Evolutionary conservation across 2,888 invertebrate species (phyloP), one percentile per base, ranked within the genome.

Genomic region (Drosophila macrospina): DNA sequence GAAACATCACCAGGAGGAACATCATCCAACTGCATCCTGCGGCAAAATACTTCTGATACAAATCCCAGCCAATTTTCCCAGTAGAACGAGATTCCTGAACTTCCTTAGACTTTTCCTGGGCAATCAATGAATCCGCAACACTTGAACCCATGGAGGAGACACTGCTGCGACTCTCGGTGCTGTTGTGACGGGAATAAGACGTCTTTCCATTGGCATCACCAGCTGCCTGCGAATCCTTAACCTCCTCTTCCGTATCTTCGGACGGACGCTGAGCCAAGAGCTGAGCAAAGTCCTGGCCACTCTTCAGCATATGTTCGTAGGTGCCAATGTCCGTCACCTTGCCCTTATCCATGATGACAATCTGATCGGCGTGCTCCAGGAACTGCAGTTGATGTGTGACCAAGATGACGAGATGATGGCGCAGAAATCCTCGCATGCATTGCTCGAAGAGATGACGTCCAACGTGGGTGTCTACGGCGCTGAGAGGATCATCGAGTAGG

Each of bases 391-490:
- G 97, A 93, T 98, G 97, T 0, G 97, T 97, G 2, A 96, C 95
- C 55, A 97, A 92, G 44, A 97, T 93, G 0, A 95, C 94, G 6
- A 96, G 95, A 90, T 96, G 95, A 5, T 93, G 93, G 47, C 93
- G 93, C 51, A 97, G 91, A 76, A 86, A 92, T 11, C 90, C 90
- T 3, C 91, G 89, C 90, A 92, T 91, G 50, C 92, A 92, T 26
- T 92, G 90, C 56, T 98, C 96, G 92, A 98, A 98, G 81, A 98
- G 93, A 91, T 97, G 96, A 6, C 96, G 94, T 0, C 97, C 97
- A 1, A 98, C 98, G 91, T 97, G 96, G 0, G 97, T 94, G 92
- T 98, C 98, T 15, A 98, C 98, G 0, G 98, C 98, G 60, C 97
- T 96, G 41, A 98, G 93, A 0, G 98, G 98, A 93, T 98, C 98